These are phyloP conservation scores for Triplophysa rosa DNA, from an alignment of 2,113 vertebrate genomes.

Conservation along the genomic window DNA sequence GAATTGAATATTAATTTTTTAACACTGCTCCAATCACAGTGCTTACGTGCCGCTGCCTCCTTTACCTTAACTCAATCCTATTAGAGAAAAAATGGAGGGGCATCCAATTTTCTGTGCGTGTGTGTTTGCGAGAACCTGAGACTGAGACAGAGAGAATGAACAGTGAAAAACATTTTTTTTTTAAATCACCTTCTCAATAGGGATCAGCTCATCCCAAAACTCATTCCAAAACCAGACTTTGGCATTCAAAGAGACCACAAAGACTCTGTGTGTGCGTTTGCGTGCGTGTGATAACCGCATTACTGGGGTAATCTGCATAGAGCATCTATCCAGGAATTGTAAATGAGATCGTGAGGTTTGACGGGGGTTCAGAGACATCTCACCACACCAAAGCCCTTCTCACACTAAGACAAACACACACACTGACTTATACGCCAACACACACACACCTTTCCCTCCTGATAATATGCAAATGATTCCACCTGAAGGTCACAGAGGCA, in stretches of 20 bases:
- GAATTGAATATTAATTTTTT: constrained; percentile 9
- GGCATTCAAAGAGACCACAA: constrained; percentile 43
- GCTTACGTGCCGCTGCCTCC: not conserved
- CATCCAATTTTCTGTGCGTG: not conserved
- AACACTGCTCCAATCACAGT: constrained; percentile 12
- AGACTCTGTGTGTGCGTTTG: not conserved
- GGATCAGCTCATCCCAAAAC: constrained; percentile 43
- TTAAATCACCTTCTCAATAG: constrained; percentile 35
- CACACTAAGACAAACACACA: constrained; percentile 30
- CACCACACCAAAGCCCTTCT: constrained; percentile 8
- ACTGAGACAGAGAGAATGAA: not conserved
- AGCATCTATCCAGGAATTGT: constrained; percentile 47
- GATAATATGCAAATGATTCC: constrained; percentile 65
- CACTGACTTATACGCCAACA: constrained; percentile 29
- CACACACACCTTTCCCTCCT: constrained; percentile 26
- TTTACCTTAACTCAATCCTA: constrained; percentile 12
- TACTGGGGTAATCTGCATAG: constrained; percentile 48
- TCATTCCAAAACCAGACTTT: constrained; percentile 36
- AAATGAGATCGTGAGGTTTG: constrained; percentile 50
- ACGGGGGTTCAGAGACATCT: constrained; percentile 31
- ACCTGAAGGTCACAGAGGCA: constrained; percentile 65
- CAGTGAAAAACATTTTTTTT: constrained; percentile 8
- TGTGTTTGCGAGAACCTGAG: constrained; percentile 8
- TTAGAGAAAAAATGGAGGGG: not conserved
- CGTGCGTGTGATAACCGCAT: constrained; percentile 36